These are phyloP conservation scores for Suricata suricatta DNA, from an alignment of 2,113 vertebrate genomes.

Conservation along the genomic window DNA sequence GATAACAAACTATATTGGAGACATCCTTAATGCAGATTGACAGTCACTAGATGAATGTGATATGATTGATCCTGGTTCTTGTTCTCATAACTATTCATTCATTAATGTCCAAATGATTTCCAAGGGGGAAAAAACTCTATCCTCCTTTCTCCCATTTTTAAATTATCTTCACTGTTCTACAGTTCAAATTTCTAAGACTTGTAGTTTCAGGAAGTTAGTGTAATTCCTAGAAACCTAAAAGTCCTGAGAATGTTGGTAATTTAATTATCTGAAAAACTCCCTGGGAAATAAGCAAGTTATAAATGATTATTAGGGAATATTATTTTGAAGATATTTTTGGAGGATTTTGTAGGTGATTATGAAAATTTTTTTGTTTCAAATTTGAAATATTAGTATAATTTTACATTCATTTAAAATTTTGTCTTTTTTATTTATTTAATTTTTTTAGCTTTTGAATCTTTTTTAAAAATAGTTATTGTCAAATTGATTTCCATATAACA, in stretches of 20 bases:
- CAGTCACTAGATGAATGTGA: background rate
- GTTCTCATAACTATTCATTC: background rate
- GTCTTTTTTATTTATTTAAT: too few relatives aligned
- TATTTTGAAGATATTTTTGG: background rate
- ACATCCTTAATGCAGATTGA: conserved; percentile 49
- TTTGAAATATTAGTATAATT: background rate
- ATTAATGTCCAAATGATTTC: background rate
- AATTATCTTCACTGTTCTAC: background rate
- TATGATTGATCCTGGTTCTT: background rate
- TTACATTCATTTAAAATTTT: background rate
- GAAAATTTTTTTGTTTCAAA: background rate
- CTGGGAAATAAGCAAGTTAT: background rate
- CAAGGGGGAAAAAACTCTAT: background rate
- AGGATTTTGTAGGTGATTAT: background rate
- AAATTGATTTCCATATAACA: background rate
- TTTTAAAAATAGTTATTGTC: too few relatives aligned
- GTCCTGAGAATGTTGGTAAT: background rate
- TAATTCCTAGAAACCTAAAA: background rate
- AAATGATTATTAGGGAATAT: background rate
- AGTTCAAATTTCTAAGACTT: background rate
- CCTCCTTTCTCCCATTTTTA: background rate
- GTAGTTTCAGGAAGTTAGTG: background rate
- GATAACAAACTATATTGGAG: conserved; percentile 31
- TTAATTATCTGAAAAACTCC: background rate
- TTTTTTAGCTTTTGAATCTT: too few relatives aligned